A percentile compares a stretch with the other conserved stretches of the same genome.
phyloP scores from a whole-genome alignment of 2,113 vertebrate genomes.

The Columba janthina region DNA sequence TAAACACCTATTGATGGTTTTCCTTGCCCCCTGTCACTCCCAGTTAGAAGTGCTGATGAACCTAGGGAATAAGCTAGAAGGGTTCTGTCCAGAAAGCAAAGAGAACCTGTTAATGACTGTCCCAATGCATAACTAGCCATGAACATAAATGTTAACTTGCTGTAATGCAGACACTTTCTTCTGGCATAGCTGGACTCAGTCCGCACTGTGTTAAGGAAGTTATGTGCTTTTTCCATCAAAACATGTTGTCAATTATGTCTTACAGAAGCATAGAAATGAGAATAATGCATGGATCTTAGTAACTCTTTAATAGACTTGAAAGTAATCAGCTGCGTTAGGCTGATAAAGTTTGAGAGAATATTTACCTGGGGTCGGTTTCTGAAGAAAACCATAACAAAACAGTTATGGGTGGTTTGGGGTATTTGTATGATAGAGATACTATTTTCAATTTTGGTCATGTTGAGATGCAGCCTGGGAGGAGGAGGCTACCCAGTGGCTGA shows the following conservation, averaged over 20 bases:
- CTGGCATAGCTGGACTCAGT: neutral
- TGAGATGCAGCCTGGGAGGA: neutral
- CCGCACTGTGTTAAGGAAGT: neutral
- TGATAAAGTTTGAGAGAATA: neutral
- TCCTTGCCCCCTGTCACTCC: neutral
- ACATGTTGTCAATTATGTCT: neutral
- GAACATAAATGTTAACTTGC: neutral
- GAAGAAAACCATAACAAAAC: neutral
- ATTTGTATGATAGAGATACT: neutral
- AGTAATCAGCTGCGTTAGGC: neutral
- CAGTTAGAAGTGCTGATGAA: neutral
- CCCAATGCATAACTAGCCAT: neutral
- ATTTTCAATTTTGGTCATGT: neutral
- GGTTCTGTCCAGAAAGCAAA: neutral
- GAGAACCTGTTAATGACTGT: constrained; percentile 28
- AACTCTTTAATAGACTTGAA: neutral
- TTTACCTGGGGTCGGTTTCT: neutral
- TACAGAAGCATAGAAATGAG: neutral
- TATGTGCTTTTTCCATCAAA: neutral
- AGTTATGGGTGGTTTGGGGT: neutral
- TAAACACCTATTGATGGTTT: neutral
- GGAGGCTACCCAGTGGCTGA: neutral
- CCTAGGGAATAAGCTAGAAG: neutral
- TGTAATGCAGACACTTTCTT: neutral
- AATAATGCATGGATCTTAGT: neutral